Conservation (phyloP, 2,113 vertebrate genomes). For the Solenodon paradoxus region DNA sequence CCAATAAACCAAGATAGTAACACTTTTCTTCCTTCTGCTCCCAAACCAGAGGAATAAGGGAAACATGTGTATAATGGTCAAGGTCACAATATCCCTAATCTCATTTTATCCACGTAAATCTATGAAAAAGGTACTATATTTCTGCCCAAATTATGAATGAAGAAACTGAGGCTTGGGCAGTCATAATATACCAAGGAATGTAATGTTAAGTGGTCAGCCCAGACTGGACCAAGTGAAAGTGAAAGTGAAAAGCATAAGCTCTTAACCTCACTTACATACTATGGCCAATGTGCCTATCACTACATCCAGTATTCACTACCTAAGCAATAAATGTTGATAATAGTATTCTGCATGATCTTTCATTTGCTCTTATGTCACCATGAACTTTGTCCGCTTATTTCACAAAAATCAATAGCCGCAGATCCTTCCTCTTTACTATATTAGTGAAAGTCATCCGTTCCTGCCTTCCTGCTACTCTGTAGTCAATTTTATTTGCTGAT, state of each 20-base stretch:
- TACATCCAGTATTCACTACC: neutral
- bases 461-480: neutral
- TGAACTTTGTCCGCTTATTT: slow-evolving; percentile 51
- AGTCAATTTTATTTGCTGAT: slow-evolving; percentile 57
- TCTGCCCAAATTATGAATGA: neutral
- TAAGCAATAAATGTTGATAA: slow-evolving; percentile 48
- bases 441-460: slow-evolving; percentile 22
- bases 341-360: slow-evolving; percentile 35
- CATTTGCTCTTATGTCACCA: slow-evolving; percentile 55
- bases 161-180: neutral
- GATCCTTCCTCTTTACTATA: slow-evolving; percentile 34
- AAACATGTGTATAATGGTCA: neutral
- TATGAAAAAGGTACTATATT: slow-evolving; percentile 2
- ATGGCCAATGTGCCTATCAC: neutral
- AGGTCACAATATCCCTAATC: neutral
- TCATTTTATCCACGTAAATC: neutral
- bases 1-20: neutral
- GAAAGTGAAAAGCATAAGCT: neutral
- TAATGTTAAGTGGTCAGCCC: neutral
- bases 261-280: neutral
- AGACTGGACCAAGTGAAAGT: neutral
- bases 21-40: neutral
- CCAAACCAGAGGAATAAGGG: slow-evolving; percentile 9
- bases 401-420: slow-evolving; percentile 68
- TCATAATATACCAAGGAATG: slow-evolving; percentile 24